Conservation (phyloP, 1,140 invertebrate species). For the Sarcophaga peregrina region DNA sequence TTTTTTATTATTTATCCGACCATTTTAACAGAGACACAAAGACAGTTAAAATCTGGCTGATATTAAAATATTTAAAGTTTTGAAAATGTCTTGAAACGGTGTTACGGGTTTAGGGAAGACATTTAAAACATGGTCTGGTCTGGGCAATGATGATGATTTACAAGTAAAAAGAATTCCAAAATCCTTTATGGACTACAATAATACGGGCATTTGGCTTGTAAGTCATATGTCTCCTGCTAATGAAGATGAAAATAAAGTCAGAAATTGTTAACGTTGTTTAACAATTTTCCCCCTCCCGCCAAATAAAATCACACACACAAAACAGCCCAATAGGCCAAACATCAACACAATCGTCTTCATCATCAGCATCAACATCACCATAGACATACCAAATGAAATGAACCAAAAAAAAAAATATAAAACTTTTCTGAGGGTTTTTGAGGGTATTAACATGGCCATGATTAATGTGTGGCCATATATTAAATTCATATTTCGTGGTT, state of each 20-base stretch:
- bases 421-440: not conserved
- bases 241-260: slow-evolving; percentile 31
- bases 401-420: slow-evolving; percentile 16
- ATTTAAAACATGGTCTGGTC: no score
- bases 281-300: no score
- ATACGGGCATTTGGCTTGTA: not conserved
- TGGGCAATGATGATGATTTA: no score
- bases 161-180: no score
- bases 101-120: no score
- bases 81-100: no score
- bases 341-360: not conserved
- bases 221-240: slow-evolving; percentile 13
- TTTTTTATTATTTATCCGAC: no score
- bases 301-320: no score
- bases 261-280: not conserved
- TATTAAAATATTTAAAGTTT: no score
- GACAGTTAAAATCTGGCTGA: no score
- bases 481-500: slow-evolving; percentile 41
- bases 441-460: slow-evolving; percentile 33
- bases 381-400: not conserved
- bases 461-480: slow-evolving; percentile 40
- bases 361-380: not conserved
- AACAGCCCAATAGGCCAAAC: no score
- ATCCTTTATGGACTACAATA: not conserved
- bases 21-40: no score